Percentiles rank a stretch among this genome's conserved stretches.
phyloP scores from a whole-genome alignment of 2,888 invertebrate genomes.

The Xanthorhoe designata region DNA sequence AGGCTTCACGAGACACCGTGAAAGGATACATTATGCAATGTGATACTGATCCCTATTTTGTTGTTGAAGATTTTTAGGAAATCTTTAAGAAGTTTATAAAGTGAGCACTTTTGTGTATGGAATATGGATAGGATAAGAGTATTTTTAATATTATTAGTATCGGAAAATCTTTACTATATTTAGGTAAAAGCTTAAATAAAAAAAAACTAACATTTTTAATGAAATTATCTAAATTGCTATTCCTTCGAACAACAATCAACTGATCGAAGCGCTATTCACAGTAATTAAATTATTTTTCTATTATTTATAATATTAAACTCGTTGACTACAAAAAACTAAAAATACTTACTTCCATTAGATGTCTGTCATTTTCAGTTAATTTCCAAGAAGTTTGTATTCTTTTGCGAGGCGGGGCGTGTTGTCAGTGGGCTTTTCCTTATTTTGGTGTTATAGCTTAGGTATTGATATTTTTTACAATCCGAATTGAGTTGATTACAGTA shows the following conservation, averaged over 20 bases:
- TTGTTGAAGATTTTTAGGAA: conserved; percentile 31
- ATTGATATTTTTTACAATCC: neutral
- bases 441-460: neutral
- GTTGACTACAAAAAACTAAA: neutral
- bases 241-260: too few relatives aligned
- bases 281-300: too few relatives aligned
- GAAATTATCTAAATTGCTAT: neutral
- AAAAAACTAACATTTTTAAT: neutral
- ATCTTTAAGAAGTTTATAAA: conserved; percentile 28
- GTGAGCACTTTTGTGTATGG: conserved; percentile 10
- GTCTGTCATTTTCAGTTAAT: conserved; percentile 12
- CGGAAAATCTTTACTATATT: neutral
- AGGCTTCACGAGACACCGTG: conserved; percentile 54
- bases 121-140: neutral
- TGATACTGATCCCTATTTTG: conserved; percentile 38
- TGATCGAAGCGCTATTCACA: too few relatives aligned
- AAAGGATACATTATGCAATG: conserved; percentile 46
- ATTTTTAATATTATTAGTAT: neutral
- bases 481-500: too few relatives aligned
- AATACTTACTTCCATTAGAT: conserved; percentile 5
- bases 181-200: neutral
- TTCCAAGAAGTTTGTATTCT: conserved; percentile 10
- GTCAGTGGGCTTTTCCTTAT: neutral
- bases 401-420: neutral
- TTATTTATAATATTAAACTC: too few relatives aligned